Evolutionary conservation across 2,888 invertebrate genomes (phyloP).

Genomic region (Drosophila cognata): DNA sequence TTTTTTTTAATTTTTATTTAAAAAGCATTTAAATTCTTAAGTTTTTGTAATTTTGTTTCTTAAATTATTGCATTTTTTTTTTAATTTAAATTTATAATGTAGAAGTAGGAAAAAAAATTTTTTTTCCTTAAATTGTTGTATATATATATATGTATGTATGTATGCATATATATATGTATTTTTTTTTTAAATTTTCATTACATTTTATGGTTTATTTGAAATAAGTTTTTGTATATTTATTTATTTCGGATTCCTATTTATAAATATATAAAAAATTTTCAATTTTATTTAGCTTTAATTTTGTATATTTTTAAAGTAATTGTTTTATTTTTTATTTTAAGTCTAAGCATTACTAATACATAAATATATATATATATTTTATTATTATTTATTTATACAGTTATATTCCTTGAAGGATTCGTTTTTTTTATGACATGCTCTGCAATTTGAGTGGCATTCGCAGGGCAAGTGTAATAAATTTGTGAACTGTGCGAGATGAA

Average conservation of each 20-base stretch:
- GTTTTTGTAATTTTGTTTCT: too few species aligned
- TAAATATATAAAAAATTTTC: not conserved
- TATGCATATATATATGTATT: too few species aligned
- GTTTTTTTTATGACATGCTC: slow-evolving; percentile 38
- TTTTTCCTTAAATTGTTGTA: too few species aligned
- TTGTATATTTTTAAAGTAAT: not conserved
- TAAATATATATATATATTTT: not conserved
- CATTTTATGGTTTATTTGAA: not conserved
- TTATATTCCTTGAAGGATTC: not conserved
- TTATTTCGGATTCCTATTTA: not conserved
- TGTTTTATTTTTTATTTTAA: not conserved
- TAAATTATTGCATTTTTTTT: too few species aligned
- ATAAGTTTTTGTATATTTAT: not conserved
- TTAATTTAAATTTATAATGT: too few species aligned
- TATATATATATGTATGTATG: too few species aligned
- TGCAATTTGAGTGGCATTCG: not conserved
- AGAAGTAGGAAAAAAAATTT: too few species aligned
- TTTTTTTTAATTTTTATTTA: not conserved
- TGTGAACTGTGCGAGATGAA: slow-evolving; percentile 36
- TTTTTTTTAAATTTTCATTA: not conserved
- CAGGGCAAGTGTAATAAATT: slow-evolving; percentile 67
- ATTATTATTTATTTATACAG: not conserved
- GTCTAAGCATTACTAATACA: not conserved
- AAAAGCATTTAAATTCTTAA: not conserved
- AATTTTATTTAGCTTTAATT: not conserved